Percentiles rank a stretch among this genome's conserved stretches.
Evolutionary conservation across 2,888 invertebrate genomes (phyloP).

Genomic region (Drepanosiphum platanoidis): DNA sequence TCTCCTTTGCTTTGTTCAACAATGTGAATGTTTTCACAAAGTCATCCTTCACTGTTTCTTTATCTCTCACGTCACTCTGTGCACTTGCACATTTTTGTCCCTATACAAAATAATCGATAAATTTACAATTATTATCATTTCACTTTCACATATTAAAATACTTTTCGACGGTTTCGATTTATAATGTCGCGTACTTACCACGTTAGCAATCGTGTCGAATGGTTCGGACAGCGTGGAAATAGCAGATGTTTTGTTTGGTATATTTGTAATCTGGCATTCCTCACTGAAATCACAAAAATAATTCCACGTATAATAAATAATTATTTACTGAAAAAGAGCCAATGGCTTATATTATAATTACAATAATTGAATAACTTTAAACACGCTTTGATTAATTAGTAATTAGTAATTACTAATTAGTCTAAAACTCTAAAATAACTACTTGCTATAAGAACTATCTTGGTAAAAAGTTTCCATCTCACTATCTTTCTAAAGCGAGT

Average conservation of each 20-base stretch:
- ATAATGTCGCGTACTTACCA: neutral
- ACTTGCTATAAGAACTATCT: too few relatives aligned
- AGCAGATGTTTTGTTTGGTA: neutral
- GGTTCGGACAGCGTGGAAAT: neutral
- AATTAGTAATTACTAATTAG: too few relatives aligned
- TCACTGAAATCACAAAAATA: neutral
- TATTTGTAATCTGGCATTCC: neutral
- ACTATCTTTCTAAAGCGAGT: too few relatives aligned
- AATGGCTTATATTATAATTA: neutral
- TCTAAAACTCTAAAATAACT: too few relatives aligned
- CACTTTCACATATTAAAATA: neutral
- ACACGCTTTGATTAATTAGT: too few relatives aligned
- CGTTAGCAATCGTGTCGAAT: neutral
- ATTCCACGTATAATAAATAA: neutral
- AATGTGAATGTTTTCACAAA: slow-evolving; percentile 14
- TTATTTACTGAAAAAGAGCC: too few relatives aligned
- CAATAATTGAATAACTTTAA: neutral
- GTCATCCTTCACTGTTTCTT: neutral
- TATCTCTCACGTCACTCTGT: neutral
- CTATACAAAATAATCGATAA: slow-evolving; percentile 14
- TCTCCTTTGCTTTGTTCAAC: slow-evolving; percentile 30
- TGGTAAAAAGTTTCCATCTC: too few relatives aligned
- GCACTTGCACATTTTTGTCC: neutral
- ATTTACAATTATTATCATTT: neutral
- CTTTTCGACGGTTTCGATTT: neutral